Base-by-base conservation (phyloP, 2,113 vertebrate genomes). In the Spheniscus mendiculus region DNA sequence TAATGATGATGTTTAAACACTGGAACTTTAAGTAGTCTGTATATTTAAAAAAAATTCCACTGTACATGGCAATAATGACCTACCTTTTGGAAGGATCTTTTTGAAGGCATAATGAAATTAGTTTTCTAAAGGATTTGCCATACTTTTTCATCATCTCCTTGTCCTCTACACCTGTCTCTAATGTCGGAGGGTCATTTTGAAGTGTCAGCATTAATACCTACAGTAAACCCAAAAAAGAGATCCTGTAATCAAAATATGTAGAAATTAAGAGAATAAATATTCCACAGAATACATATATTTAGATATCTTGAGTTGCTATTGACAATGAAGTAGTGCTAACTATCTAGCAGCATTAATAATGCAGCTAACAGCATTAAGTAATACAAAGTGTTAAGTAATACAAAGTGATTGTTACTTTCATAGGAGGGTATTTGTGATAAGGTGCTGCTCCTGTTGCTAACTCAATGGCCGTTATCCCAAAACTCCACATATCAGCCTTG, bases 401-500 rank as follows among this genome's bases (percentile, higher is more conserved):
- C 32, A 65, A 96, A 93, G 87, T 21, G 61, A 82, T 85, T 94
- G 97, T 99, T 98, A 99, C 99, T 99, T 99, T 99, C 99, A 99
- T 99, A 44, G 99, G 99, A 95, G 99, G 99, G 73, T 99, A 99
- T 96, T 99, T 99, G 98, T 99, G 99, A 96, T 99, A 99, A 76
- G 99, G 99, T 10, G 99, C 99, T 86, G 99, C 99, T 97, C 99
- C 99, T 58, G 99, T 99, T 38, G 99, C 99, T 97, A 99, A 97
- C 95, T 99, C 99, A 88, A 99, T 99, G 85, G 99, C 99, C 73
- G 99, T 99, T 97, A 99, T 99, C 92, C 99, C 99, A 98, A 99
- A 99, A 98, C 99, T 99, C 99, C 99, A 99, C 97, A 99, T 99
- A 97, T 99, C 99, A 29, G 99, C 99, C 98, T 99, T 99, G 98